Base-by-base conservation (phyloP, 2,888 invertebrate genomes). In the Camponotus fellah region DNA sequence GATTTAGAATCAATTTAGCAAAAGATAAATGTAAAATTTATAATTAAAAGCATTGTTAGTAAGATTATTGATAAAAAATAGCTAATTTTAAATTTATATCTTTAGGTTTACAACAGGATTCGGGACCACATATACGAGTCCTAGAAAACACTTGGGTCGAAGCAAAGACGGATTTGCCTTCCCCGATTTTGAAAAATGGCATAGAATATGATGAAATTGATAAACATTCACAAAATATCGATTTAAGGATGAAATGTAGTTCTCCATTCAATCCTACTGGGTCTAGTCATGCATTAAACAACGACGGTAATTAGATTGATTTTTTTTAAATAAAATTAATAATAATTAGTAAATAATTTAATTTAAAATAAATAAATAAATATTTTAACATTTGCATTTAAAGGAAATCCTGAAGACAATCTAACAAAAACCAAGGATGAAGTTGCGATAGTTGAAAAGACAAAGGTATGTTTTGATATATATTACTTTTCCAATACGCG, bases 211-310 rank as follows among this genome's bases (percentile, higher is more conserved):
- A 60, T 21, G 86, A 91, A 40, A 86, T 80, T 4, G 86, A 89
- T 56, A 86, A 85, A 3, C 88, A 86, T 53, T 91, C 88, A 9
- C 72, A 86, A 58, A 90, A 86, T 86, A 83, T 77, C 0, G 90
- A 91, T 26, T 88, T 80, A 8, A 87, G 72, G 32, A 87, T 92
- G 12, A 92, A 92, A 84, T 93, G 93, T 6, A 94, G 94, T 64
- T 93, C 94, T n/a, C 94, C 94, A 0, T 71, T 94, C 4, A 93
- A 92, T 81, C 92, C 94, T 0, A 85, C 85, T 26, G 90, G 68
- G 81, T 92, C 87, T 87, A 92, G 89, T 90, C 90, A 90, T 80
- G 85, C 88, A 14, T 86, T 91, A 71, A 90, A 92, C 66, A 75
- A 71, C 58, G 88, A 89, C 60, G 89, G 91, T 91, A 88, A 66